These are phyloP conservation scores for Trichopria drosophilae DNA, from an alignment of 2,888 invertebrate genomes.

Conservation along the genomic window DNA sequence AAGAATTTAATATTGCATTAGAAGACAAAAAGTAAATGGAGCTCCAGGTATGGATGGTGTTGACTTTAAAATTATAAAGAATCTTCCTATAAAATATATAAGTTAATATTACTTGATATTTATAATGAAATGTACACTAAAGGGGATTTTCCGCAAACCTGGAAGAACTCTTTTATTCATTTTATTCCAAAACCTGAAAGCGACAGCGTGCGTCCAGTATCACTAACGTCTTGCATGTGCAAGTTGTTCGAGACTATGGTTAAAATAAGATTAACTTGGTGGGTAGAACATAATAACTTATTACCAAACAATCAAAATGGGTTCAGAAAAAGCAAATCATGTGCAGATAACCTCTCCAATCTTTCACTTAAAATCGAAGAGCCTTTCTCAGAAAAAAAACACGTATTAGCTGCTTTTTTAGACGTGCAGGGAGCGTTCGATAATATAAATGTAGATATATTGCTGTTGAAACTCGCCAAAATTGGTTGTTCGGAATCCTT, in stretches of 20 bases:
- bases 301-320: slow-evolving; percentile 2
- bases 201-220: background rate
- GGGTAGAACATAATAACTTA: background rate
- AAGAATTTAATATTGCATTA: no score
- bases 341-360: slow-evolving; percentile 1
- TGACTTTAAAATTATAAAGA: no score
- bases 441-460: background rate
- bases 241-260: slow-evolving; percentile 4
- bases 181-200: slow-evolving; percentile 2
- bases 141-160: no score
- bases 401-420: background rate
- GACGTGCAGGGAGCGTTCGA: slow-evolving; percentile 6
- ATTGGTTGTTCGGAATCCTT: background rate
- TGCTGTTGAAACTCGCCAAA: background rate
- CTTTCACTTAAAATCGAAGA: background rate
- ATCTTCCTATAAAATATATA: no score
- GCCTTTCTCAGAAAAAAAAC: background rate
- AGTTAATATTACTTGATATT: no score
- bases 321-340: no score
- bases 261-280: slow-evolving; percentile 5
- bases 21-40: no score
- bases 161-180: no score
- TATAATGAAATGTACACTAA: no score
- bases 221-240: slow-evolving; percentile 1
- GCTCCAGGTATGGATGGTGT: no score